These are phyloP conservation scores for Ptiloglossa arizonensis DNA, from an alignment of 1,140 invertebrate species.

Conservation along the genomic window DNA sequence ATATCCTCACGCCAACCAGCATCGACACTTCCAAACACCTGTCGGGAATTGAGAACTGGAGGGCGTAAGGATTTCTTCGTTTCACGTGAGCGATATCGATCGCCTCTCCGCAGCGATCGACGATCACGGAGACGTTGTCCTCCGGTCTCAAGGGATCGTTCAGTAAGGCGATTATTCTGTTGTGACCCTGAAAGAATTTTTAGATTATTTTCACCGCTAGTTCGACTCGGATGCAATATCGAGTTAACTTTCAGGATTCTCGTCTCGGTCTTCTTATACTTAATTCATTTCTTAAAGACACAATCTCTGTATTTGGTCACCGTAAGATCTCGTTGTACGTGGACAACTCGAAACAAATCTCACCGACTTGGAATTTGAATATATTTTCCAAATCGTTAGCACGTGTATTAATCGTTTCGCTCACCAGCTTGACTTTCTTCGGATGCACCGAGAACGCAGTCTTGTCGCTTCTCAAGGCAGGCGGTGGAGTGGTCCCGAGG, in stretches of 20 bases:
- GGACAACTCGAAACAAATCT: no score
- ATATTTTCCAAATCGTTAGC: no score
- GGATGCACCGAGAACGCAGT: conserved; percentile 89
- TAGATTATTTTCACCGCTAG: not conserved
- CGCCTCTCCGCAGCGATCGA: conserved; percentile 90
- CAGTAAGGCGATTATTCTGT: conserved; percentile 89
- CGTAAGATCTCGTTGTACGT: no score
- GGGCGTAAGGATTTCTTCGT: conserved; percentile 89
- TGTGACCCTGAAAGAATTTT: conserved; percentile 85
- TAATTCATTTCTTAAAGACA: no score
- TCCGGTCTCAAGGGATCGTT: conserved; percentile 88
- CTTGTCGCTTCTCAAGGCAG: conserved; percentile 82
- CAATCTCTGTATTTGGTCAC: no score
- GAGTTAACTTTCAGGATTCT: no score
- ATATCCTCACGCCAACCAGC: conserved; percentile 89
- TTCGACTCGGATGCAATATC: no score
- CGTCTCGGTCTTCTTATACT: no score
- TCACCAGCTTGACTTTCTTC: conserved; percentile 90
- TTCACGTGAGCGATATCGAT: conserved; percentile 89
- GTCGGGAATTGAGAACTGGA: conserved; percentile 90
- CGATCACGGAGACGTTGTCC: conserved; percentile 88
- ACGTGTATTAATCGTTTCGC: no score
- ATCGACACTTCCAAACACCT: conserved; percentile 91
- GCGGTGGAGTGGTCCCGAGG: conserved; percentile 84
- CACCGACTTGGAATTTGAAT: no score